Evolutionary conservation across 2,797 vertebrate genomes (phyloP).

Genomic region (Eleutherodactylus coqui): DNA sequence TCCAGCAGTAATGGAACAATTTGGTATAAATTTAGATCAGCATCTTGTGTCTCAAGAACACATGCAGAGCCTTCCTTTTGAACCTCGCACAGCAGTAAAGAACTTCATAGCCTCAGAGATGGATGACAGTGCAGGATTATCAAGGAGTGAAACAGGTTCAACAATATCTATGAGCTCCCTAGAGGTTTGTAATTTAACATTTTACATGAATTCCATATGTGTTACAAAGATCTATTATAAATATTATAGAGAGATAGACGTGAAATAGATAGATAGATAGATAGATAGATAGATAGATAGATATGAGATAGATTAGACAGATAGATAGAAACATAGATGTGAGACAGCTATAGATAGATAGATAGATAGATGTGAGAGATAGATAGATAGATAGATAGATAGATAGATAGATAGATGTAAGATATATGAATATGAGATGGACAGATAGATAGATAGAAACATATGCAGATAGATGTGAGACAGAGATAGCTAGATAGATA

Average conservation of each 20-base stretch:
- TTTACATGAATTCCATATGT: conserved; percentile 51
- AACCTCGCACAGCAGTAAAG: conserved; percentile 97
- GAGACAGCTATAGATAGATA: too few species aligned
- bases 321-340: too few species aligned
- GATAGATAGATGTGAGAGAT: too few species aligned
- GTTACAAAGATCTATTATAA: not conserved
- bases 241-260: too few species aligned
- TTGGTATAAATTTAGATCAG: conserved; percentile 93
- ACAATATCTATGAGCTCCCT: conserved; percentile 99
- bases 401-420: too few species aligned
- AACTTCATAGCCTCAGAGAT: conserved; percentile 97
- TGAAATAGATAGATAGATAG: not conserved
- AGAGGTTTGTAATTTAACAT: conserved; percentile 83
- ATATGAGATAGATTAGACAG: too few species aligned
- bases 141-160: conserved; percentile 96
- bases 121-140: conserved; percentile 92
- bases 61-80: conserved; percentile 95
- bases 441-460: too few species aligned
- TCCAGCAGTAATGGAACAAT: conserved; percentile 93
- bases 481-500: too few species aligned
- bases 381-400: too few species aligned
- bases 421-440: too few species aligned
- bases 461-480: too few species aligned
- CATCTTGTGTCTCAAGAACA: conserved; percentile 88
- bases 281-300: too few species aligned